These are phyloP conservation scores for Oriolus oriolus DNA, from an alignment of 2,113 vertebrate species.

Conservation along the genomic window DNA sequence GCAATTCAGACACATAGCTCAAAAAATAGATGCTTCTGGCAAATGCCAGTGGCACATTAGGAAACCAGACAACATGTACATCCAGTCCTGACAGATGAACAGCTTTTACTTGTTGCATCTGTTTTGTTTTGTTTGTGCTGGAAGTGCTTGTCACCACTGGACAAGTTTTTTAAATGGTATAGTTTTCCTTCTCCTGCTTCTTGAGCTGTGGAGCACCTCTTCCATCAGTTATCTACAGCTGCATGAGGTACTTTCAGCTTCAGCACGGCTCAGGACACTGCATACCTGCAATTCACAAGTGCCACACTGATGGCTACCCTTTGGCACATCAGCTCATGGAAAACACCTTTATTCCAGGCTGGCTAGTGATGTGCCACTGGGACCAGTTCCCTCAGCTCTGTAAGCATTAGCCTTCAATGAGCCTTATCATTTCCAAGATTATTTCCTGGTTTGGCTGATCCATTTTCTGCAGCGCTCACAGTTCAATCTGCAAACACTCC, in stretches of 20 bases:
- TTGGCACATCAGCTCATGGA: not conserved
- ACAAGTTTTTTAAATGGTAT: not conserved
- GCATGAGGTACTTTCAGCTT: not conserved
- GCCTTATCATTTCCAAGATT: not conserved
- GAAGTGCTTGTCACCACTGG: not conserved
- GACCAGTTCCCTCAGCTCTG: not conserved
- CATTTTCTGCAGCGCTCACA: not conserved
- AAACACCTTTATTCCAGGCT: not conserved
- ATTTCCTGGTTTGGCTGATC: not conserved
- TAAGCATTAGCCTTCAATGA: not conserved
- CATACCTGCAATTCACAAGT: not conserved
- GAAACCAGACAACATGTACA: not conserved
- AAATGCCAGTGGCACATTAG: not conserved
- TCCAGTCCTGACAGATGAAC: not conserved
- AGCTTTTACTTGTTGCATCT: not conserved
- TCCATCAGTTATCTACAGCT: not conserved
- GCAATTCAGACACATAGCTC: not conserved
- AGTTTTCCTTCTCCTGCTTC: not conserved
- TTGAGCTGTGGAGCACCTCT: not conserved
- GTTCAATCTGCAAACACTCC: not conserved
- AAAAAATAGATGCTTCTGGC: not conserved
- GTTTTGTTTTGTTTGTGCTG: not conserved
- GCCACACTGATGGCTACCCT: not conserved
- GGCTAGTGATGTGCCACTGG: not conserved
- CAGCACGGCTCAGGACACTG: rapidly evolving